Evolutionary conservation across 2,888 invertebrate genomes (phyloP).

Genomic region (Hirtodrosophila alboralis): DNA sequence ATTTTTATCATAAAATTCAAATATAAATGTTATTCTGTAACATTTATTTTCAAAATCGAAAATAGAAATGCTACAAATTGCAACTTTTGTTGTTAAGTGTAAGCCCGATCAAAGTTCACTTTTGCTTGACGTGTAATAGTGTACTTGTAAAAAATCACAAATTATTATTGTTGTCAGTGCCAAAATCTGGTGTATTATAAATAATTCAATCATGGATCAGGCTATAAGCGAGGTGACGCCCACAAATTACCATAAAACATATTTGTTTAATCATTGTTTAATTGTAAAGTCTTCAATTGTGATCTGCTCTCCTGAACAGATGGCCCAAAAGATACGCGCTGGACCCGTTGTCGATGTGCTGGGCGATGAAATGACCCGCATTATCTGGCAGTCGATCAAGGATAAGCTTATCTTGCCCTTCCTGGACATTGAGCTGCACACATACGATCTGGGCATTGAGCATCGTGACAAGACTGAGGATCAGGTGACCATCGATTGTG

Average conservation of each 20-base stretch:
- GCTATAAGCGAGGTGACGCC: slow-evolving; percentile 39
- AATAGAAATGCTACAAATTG: too few relatives aligned
- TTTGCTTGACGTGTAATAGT: neutral
- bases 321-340: slow-evolving; percentile 88
- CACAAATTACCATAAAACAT: neutral
- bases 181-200: too few relatives aligned
- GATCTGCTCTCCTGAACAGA: slow-evolving; percentile 70
- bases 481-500: slow-evolving; percentile 98
- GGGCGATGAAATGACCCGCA: slow-evolving; percentile 98
- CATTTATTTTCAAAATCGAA: too few relatives aligned
- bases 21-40: too few relatives aligned
- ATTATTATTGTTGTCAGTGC: too few relatives aligned
- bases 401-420: slow-evolving; percentile 98
- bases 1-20: too few relatives aligned
- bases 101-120: slow-evolving; percentile 64
- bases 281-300: slow-evolving; percentile 25
- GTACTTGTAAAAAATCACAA: too few relatives aligned
- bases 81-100: too few relatives aligned
- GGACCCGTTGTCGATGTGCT: slow-evolving; percentile 96
- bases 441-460: slow-evolving; percentile 97
- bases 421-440: slow-evolving; percentile 96
- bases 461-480: slow-evolving; percentile 97
- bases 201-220: too few relatives aligned
- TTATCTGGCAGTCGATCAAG: slow-evolving; percentile 99
- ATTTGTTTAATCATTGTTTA: neutral